Conservation (phyloP, 2,888 invertebrate species). For the Villa cingulata region DNA sequence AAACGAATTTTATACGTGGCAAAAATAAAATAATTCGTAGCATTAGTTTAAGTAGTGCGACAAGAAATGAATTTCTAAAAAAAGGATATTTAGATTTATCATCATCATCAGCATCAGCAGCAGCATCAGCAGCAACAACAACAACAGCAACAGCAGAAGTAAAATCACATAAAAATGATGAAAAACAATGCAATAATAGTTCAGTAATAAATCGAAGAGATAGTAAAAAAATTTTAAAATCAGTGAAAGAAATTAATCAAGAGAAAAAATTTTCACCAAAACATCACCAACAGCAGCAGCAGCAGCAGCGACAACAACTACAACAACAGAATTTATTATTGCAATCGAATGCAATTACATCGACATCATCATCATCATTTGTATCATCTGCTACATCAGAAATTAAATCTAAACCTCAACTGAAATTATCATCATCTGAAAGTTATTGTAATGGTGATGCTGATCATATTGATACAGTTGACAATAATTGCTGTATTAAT, state of each 20-base stretch:
- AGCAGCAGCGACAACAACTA: too few relatives aligned
- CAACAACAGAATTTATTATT: too few relatives aligned
- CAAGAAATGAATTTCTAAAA: slow-evolving; percentile 1
- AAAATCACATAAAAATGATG: background rate
- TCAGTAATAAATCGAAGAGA: background rate
- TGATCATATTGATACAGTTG: background rate
- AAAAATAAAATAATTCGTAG: slow-evolving; percentile 3
- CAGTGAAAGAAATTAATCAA: too few relatives aligned
- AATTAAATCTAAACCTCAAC: background rate
- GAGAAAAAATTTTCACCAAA: slow-evolving; percentile 1
- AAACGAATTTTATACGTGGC: background rate
- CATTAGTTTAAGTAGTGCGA: slow-evolving; percentile 2
- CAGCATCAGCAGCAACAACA: too few relatives aligned
- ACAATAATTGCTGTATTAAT: background rate
- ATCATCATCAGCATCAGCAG: too few relatives aligned
- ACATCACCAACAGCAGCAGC: slow-evolving; percentile 5
- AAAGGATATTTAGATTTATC: background rate
- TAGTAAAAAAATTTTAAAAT: background rate
- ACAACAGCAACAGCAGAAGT: too few relatives aligned
- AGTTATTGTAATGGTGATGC: background rate
- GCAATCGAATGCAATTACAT: too few relatives aligned
- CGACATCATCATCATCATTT: too few relatives aligned
- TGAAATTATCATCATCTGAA: background rate
- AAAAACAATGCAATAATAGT: background rate
- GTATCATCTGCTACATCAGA: too few relatives aligned